A percentile compares a stretch with the other conserved stretches of the same genome.
Conservation (phyloP, 2,888 invertebrate species). For the Torymus texanus region DNA sequence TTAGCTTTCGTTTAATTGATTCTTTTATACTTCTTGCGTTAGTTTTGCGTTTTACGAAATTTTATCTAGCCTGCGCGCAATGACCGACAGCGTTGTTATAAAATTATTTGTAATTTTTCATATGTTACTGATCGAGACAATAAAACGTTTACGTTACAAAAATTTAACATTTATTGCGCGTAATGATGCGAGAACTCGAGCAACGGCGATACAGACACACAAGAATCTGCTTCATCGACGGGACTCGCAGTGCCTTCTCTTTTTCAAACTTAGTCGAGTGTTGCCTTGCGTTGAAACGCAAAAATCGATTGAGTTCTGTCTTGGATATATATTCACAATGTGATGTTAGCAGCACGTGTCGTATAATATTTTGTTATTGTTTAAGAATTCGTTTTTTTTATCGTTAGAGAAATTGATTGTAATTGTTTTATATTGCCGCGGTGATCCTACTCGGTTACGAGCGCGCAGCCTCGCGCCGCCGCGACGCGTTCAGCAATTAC, state of each 20-base stretch:
- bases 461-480: no score
- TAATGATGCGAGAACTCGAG: no score
- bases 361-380: conserved; percentile 69
- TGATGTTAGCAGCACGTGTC: conserved; percentile 69
- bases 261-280: conserved; percentile 50
- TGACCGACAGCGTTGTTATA: no score
- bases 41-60: no score
- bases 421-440: conserved; percentile 62
- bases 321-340: conserved; percentile 63
- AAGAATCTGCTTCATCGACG: conserved; percentile 40
- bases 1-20: no score
- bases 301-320: conserved; percentile 55
- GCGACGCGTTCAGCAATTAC: conserved; percentile 16
- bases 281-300: conserved; percentile 55
- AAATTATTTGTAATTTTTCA: background rate
- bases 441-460: background rate
- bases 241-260: conserved; percentile 61
- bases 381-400: conserved; percentile 67
- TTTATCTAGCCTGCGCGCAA: no score
- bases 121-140: background rate
- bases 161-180: conserved; percentile 22
- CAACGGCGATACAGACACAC: no score
- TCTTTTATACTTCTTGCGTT: no score
- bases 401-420: conserved; percentile 65
- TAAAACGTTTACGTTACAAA: background rate